Conservation (phyloP, 2,888 invertebrate species). For the Polyploca ridens region DNA sequence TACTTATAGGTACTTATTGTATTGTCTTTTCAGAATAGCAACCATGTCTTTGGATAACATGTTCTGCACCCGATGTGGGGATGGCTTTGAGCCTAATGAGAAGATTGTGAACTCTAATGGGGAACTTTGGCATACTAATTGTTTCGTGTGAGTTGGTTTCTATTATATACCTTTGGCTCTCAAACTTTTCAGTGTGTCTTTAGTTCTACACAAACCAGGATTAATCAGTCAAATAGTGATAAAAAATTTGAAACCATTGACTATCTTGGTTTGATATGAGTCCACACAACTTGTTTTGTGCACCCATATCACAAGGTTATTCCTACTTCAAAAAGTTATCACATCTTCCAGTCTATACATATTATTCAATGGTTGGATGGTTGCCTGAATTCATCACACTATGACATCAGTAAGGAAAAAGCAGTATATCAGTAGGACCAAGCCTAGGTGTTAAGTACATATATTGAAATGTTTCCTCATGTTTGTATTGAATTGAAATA, state of each 20-base stretch:
- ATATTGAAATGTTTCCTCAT: background rate
- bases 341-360: too few species aligned
- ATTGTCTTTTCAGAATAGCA: constrained; percentile 62
- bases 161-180: constrained; percentile 1
- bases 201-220: too few species aligned
- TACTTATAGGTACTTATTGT: too few species aligned
- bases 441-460: background rate
- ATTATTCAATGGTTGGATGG: background rate
- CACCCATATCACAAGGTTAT: too few species aligned
- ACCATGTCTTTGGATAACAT: constrained; percentile 95
- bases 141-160: constrained; percentile 95
- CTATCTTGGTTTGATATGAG: too few species aligned
- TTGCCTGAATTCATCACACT: too few species aligned
- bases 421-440: background rate
- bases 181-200: background rate
- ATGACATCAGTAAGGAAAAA: background rate
- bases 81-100: constrained; percentile 98
- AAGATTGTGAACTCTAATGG: constrained; percentile 99
- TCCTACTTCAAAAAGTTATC: too few species aligned
- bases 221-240: too few species aligned
- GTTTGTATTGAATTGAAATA: background rate
- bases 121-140: constrained; percentile 99
- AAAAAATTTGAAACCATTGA: too few species aligned
- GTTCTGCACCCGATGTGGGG: constrained; percentile 97
- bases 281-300: too few species aligned